Evolutionary conservation across 2,888 invertebrate species (phyloP), one percentile per base, ranked within the genome.

Genomic region (Linnaemya vulpina): DNA sequence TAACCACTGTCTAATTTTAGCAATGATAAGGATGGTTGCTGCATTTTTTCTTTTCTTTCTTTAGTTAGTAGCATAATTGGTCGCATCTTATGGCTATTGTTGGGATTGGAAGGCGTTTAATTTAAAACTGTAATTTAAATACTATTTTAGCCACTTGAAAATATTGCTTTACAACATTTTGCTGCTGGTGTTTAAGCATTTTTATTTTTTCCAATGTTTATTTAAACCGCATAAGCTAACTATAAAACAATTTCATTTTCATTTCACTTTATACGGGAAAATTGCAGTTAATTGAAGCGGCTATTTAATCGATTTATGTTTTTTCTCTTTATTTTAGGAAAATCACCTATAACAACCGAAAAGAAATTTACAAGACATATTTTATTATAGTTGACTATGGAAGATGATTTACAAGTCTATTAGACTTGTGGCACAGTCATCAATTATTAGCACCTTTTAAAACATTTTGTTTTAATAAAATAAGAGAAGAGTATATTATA

Each of bases 231-330:
- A 77, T 71, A 55, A 60, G 46, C 58, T 46, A 40, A 30, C 58
- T 15, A 51, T 22, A 73, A 83, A 73, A 84, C 53, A 83, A 86
- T 87, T 88, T 88, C 87, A 84, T 89, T 89, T 89, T 89, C 88
- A 87, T 87, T 88, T 87, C 86, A 87, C 87, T 88, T 88, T 87
- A 87, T 87, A 76, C 71, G 71, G 71, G 78, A 85, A 87, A 87
- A 87, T 87, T 86, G 77, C 71, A 71, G 85, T 80, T 86, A 86
- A 86, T 86, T 86, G 84, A 86, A 81, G 84, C 78, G 78, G 58
- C 85, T 78, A 79, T 85, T 82, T 85, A 85, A 85, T 85, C 82
- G 75, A 85, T 82, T 76, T 82, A 38, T 38, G 30, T 30, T 51
- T 65, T 62, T 55, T 74, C 40, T 68, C 20, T 60, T 17, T 38